Base-by-base conservation (phyloP, 64 coral and sea anemone species). In the Catalaphyllia jardinei region DNA sequence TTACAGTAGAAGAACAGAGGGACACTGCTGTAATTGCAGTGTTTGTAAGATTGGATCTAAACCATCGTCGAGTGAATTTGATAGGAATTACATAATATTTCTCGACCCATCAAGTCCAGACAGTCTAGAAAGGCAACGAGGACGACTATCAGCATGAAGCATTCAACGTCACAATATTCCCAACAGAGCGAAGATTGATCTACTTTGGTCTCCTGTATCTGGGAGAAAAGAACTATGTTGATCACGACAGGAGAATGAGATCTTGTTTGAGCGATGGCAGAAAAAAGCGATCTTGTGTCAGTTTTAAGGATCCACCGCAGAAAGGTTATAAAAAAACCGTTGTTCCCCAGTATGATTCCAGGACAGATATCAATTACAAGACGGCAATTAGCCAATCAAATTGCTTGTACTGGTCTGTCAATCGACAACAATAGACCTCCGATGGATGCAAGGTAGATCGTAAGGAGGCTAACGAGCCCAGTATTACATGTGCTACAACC, bases 401-500 rank as follows among this genome's bases (percentile, higher is more conserved):
- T n/a, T 89, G 87, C 51, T 33, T 89, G 19, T 79, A 89, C n/a
- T 89, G 87, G 87, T 89, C 87, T 28, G 30, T 11, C 10, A 49
- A 52, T 16, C 28, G 9, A 49, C 19, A 89, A 22, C 27, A 79
- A 61, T 89, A 75, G 75, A 79, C 76, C 0, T 16, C 52, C 18
- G 87, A 89, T 2, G 87, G 87, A 9, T 89, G 87, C 62, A 52
- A 65, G 87, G 87, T 4, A 46, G 5, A 46, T 4, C 42, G 42
- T 8, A 35, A 1, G 42, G 42, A 46, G 42, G 5, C 42, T 46
- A 46, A 46, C 42, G 42, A 46, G 6, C 0, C 42, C 42, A 46
- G 42, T 46, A 4, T 5, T 46, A 3, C 42, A 46, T 46, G 42
- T 46, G 42, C 42, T 5, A 46, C 42, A 46, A 46, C 42, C 42